These are phyloP conservation scores for Pao palembangensis DNA, from an alignment of 2,113 vertebrate species.

Conservation along the genomic window DNA sequence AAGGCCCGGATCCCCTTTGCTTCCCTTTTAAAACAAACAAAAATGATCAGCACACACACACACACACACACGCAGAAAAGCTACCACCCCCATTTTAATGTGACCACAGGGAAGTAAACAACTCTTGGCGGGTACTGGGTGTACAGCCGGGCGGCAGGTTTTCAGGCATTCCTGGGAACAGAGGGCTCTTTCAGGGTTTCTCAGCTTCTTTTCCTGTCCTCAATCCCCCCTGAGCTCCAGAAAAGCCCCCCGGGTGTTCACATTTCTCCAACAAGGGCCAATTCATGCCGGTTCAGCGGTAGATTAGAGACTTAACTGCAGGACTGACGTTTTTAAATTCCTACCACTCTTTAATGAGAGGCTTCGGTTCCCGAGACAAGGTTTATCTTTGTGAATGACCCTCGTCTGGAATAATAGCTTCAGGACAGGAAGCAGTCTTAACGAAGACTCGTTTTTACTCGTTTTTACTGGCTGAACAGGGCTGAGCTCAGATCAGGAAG, in stretches of 20 bases:
- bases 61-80: conserved; percentile 7
- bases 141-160: conserved; percentile 26
- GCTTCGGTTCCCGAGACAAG: conserved; percentile 4
- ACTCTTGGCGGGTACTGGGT: conserved; percentile 21
- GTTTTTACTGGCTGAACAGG: too few species aligned
- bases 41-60: not conserved
- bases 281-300: conserved; percentile 71
- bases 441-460: not conserved
- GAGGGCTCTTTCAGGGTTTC: conserved; percentile 79
- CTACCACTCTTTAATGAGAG: conserved; percentile 25
- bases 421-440: conserved; percentile 2
- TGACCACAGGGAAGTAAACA: conserved; percentile 38
- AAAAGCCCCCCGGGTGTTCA: conserved; percentile 57
- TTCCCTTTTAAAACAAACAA: conserved; percentile 79
- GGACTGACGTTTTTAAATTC: conserved; percentile 36
- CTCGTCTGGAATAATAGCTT: conserved; percentile 20
- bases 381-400: conserved; percentile 14
- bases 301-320: conserved; percentile 53
- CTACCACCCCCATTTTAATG: conserved; percentile 1
- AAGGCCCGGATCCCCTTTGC: conserved; percentile 83
- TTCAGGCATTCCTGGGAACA: conserved; percentile 79
- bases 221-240: conserved; percentile 66
- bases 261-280: conserved; percentile 67
- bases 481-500: too few species aligned
- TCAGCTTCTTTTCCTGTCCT: conserved; percentile 50